Percentiles rank a stretch among this genome's conserved stretches.
Evolutionary conservation across 92 coral and sea anemone species (phyloP).

Genomic region (Micromussa lordhowensis): DNA sequence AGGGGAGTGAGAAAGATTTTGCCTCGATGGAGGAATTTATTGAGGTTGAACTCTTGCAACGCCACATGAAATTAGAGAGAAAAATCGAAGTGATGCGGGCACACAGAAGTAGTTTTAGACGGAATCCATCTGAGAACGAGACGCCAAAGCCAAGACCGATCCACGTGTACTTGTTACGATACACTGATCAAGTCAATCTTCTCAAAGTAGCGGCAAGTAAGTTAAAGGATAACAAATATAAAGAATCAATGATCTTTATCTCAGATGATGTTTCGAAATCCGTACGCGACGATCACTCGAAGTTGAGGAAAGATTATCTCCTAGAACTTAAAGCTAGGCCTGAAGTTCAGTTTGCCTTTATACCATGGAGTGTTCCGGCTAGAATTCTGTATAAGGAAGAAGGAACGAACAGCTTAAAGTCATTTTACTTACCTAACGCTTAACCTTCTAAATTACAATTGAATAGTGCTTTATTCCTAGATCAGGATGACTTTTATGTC

Average conservation of each 20-base stretch:
- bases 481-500: neutral
- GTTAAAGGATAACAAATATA: constrained; percentile 20
- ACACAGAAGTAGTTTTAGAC: neutral
- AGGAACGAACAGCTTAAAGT: neutral
- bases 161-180: neutral
- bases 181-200: neutral
- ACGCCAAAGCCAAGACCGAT: constrained; percentile 18
- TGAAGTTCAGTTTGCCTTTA: constrained; percentile 3
- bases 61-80: constrained; percentile 4
- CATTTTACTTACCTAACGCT: constrained; percentile 9
- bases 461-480: constrained; percentile 20
- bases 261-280: constrained; percentile 16
- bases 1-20: constrained; percentile 6
- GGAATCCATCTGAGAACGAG: constrained; percentile 22
- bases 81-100: constrained; percentile 12
- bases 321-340: constrained; percentile 8
- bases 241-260: constrained; percentile 16
- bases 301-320: constrained; percentile 25
- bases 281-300: constrained; percentile 9
- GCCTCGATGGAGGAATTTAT: constrained; percentile 11
- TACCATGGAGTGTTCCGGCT: constrained; percentile 17
- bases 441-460: neutral
- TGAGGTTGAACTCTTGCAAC: constrained; percentile 8
- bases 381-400: constrained; percentile 9
- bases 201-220: constrained; percentile 21